Percentiles rank a stretch among this genome's conserved stretches.
Conservation (phyloP, 2,797 vertebrate genomes). For the Paratrypauchen microcephalus region DNA sequence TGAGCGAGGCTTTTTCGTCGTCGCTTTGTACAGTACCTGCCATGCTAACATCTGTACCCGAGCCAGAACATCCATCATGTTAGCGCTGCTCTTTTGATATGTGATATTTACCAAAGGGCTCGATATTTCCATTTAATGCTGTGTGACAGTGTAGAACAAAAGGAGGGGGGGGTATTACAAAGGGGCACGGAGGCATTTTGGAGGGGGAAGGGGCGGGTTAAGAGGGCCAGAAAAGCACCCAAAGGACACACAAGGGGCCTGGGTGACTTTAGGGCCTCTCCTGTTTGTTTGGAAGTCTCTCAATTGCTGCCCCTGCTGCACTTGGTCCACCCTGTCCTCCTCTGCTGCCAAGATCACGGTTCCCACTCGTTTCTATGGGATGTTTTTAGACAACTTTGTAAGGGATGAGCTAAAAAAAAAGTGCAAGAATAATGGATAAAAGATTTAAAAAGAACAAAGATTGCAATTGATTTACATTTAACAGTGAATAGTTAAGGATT, state of each 20-base stretch:
- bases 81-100: neutral
- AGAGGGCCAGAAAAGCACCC: conserved; percentile 41
- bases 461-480: neutral
- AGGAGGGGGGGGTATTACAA: conserved; percentile 17
- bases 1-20: neutral
- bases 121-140: neutral
- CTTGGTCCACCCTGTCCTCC: conserved; percentile 32
- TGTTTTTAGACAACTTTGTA: neutral
- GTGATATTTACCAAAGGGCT: conserved; percentile 4
- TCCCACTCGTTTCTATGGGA: conserved; percentile 14
- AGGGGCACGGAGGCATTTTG: neutral
- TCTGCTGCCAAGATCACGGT: conserved; percentile 44
- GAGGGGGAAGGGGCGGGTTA: conserved; percentile 5
- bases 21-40: conserved; percentile 2
- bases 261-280: conserved; percentile 54
- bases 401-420: neutral
- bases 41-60: neutral
- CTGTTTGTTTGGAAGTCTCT: conserved; percentile 53
- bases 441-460: neutral
- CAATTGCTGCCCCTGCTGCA: conserved; percentile 40
- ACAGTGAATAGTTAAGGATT: too few species aligned
- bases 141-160: conserved; percentile 16
- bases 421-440: neutral
- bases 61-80: conserved; percentile 1
- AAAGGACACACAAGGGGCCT: conserved; percentile 39